A percentile compares a stretch with the other conserved stretches of the same genome.
These are phyloP conservation scores for Dryadula phaetusa DNA, from an alignment of 2,888 invertebrate species.

Conservation along the genomic window DNA sequence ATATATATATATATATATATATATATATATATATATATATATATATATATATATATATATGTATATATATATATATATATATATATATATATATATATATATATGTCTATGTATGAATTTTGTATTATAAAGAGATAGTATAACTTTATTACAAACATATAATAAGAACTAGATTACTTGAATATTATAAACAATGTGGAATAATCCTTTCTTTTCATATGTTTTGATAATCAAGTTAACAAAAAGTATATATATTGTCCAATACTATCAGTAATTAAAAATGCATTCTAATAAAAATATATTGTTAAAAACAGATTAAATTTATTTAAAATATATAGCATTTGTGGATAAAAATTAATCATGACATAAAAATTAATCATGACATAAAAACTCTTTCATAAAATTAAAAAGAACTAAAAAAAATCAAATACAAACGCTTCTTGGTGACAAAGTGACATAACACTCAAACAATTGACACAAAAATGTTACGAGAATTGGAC, in stretches of 20 bases:
- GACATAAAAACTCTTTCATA: conserved; percentile 18
- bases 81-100: no score
- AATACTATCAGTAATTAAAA: neutral
- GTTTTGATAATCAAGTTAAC: conserved; percentile 3
- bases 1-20: no score
- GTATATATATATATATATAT: no score
- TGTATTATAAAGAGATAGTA: no score
- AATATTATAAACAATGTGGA: no score
- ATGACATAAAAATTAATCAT: neutral
- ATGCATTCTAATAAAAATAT: neutral
- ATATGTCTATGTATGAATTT: no score
- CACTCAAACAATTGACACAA: neutral
- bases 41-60: no score
- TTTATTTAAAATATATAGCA: neutral
- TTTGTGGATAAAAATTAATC: neutral
- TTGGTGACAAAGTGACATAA: neutral
- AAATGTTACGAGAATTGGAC: neutral
- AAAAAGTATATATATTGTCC: neutral
- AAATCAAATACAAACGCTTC: neutral
- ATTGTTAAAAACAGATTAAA: neutral
- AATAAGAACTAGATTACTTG: neutral
- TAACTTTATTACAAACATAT: no score
- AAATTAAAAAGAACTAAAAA: neutral
- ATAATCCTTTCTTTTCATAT: no score
- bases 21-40: no score